A percentile compares a stretch with the other conserved stretches of the same genome.
Conservation (phyloP, 2,113 vertebrate genomes). For the Megatriorchis doriae region DNA sequence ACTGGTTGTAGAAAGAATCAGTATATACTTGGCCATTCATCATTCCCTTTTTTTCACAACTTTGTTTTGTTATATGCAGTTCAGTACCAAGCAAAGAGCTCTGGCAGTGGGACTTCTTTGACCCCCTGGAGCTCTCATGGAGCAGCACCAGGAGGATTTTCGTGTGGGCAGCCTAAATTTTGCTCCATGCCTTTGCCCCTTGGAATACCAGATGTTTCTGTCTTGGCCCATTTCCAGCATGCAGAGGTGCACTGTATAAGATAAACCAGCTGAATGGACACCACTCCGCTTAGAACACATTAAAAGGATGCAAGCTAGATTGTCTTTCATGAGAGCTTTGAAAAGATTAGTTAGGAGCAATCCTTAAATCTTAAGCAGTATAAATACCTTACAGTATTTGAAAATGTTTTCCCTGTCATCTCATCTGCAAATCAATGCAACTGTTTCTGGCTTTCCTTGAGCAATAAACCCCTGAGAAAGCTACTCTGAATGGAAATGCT, state of each 20-base stretch:
- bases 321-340: slow-evolving; percentile 28
- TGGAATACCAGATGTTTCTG: background rate
- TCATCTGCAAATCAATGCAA: slow-evolving; percentile 56
- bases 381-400: slow-evolving; percentile 45
- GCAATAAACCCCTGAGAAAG: slow-evolving; percentile 33
- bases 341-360: slow-evolving; percentile 21
- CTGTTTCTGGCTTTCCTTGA: slow-evolving; percentile 37
- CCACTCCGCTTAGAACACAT: background rate
- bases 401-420: slow-evolving; percentile 42
- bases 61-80: background rate
- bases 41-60: background rate
- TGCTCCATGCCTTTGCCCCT: background rate
- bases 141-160: background rate
- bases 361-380: slow-evolving; percentile 25
- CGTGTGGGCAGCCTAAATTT: background rate
- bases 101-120: background rate
- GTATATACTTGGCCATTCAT: background rate
- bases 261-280: background rate
- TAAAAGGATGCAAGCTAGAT: background rate
- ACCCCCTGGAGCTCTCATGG: background rate
- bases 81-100: background rate
- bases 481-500: background rate
- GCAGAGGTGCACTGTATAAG: background rate
- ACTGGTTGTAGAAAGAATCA: background rate
- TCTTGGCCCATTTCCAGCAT: slow-evolving; percentile 19